A percentile compares a stretch with the other conserved stretches of the same genome.
Conservation (phyloP, 2,888 invertebrate species). For the Aphodius granarius region DNA sequence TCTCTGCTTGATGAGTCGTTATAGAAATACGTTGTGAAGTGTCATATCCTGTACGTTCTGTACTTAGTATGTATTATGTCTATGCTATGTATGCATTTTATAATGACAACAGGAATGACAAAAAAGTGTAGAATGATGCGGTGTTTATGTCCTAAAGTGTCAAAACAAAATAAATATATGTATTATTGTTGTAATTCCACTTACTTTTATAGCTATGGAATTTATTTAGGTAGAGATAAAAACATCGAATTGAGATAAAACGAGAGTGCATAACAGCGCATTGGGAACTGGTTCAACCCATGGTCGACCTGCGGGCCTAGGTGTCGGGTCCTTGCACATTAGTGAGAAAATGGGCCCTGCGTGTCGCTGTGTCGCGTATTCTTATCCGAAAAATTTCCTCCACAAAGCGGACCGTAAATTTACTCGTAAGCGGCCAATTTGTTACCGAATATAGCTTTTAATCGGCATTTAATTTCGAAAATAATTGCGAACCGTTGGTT, state of each 20-base stretch:
- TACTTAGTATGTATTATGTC: no score
- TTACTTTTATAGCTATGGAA: conserved; percentile 19
- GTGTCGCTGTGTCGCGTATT: not conserved
- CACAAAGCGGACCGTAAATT: not conserved
- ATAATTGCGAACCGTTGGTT: conserved; percentile 16
- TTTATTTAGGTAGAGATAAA: conserved; percentile 19
- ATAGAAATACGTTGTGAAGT: no score
- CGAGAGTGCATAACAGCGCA: not conserved
- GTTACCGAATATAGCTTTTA: conserved; percentile 11
- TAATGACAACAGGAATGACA: no score
- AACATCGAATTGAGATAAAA: conserved; percentile 12
- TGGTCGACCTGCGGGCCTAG: not conserved
- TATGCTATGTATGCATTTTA: no score
- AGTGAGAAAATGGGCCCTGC: not conserved
- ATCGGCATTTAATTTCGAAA: conserved; percentile 18
- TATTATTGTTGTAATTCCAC: conserved; percentile 11
- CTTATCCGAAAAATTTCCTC: not conserved
- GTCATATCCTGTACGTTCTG: no score
- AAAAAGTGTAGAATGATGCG: no score
- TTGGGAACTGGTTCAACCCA: not conserved
- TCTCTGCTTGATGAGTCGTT: no score
- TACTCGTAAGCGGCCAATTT: conserved; percentile 3
- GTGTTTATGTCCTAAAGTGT: not conserved
- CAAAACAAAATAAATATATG: conserved; percentile 10
- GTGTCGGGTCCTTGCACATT: not conserved